Base-by-base conservation (phyloP, 1,140 invertebrate species). In the Arctopsyche grandis region DNA sequence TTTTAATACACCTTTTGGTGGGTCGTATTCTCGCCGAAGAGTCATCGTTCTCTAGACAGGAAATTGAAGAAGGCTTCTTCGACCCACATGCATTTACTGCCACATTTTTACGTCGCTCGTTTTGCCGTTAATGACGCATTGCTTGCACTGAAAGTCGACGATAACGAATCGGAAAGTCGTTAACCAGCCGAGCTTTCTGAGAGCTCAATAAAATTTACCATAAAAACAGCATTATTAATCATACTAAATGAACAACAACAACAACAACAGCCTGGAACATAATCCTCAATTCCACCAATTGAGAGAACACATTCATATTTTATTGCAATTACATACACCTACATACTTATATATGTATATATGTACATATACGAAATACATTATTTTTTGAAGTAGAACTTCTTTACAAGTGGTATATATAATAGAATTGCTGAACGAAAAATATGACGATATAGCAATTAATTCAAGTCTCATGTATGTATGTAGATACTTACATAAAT, bases 1-100 rank as follows among this genome's bases (percentile, higher is more conserved):
- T 75, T 75, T 75, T 75, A 75, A 75, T 75, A 75, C 74, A 56
- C 58, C 44, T 75, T 56, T 22, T 21, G 22, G 48, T 24, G 14
- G 52, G 9, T 60, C 48, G 26, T 75, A 12, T 29, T 29, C 4
- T 56, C 52, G 52, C 12, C 22, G 48, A 52, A 52, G 14, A 12
- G 56, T 75, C 21, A 38, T 26, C 58, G 48, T 14, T 60, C 52
- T 48, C 24, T 29, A 7, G 26, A 75, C 22, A 75, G 74, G 74
- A 75, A 75, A 75, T 75, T 52, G 44, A 58, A 75, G 46, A 38
- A 24, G 74, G 10, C 48, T 52, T 14, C 48, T 12, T 52, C 10
- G 48, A 1, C 16, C 3, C 12, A 52, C 16, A 52, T 52, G 48
- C 48, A 52, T 52, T 52, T 52, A 38, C 16, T 52, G 12, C 48